Evolutionary conservation across 2,113 vertebrate genomes (phyloP).

Genomic region (Geothlypis trichas): DNA sequence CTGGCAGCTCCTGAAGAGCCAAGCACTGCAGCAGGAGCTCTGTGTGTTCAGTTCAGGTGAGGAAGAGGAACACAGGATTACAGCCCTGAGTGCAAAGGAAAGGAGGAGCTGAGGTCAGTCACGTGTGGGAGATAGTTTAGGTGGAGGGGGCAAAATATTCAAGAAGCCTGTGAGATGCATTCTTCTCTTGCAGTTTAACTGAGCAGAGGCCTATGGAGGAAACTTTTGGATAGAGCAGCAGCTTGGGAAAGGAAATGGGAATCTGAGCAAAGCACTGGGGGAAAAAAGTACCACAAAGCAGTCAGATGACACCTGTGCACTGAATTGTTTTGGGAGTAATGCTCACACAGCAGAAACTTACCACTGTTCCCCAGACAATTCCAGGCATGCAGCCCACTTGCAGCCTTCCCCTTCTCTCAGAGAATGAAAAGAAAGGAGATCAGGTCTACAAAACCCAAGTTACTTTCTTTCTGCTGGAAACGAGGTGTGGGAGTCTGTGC

Average conservation of each 20-base stretch:
- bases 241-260: not conserved
- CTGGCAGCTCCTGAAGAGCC: not conserved
- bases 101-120: not conserved
- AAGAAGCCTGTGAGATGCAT: not conserved
- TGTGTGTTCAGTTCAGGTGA: not conserved
- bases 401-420: not conserved
- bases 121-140: not conserved
- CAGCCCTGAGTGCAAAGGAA: not conserved
- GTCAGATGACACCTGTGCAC: not conserved
- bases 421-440: not conserved
- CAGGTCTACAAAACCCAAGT: not conserved
- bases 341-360: not conserved
- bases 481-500: not conserved
- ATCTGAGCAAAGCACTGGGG: not conserved
- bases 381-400: not conserved
- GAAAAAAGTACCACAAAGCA: not conserved
- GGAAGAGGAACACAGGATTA: not conserved
- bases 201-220: not conserved
- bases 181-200: not conserved
- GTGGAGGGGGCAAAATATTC: not conserved
- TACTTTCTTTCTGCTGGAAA: not conserved
- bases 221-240: not conserved
- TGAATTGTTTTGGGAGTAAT: not conserved
- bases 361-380: not conserved
- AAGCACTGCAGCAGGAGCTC: not conserved